phyloP scores from a whole-genome alignment of 2,113 vertebrate species.

The Pipra filicauda region DNA sequence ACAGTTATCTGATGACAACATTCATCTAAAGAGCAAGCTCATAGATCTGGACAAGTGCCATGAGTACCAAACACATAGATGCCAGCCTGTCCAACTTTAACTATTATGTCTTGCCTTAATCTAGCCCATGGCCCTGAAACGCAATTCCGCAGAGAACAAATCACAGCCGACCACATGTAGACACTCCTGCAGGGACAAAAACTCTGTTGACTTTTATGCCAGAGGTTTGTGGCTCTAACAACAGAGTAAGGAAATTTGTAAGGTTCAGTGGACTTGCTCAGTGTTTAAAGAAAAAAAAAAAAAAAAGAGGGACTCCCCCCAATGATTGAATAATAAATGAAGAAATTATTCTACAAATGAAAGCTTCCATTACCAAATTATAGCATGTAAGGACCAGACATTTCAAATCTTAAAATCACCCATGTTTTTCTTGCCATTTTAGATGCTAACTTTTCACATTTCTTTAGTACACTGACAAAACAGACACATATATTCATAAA shows the following conservation, averaged over 20 bases:
- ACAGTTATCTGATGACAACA: slow-evolving; percentile 26
- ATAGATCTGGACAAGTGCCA: slow-evolving; percentile 32
- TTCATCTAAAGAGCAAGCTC: slow-evolving; percentile 36
- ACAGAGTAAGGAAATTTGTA: background rate
- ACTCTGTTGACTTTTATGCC: background rate
- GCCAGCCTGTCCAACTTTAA: background rate
- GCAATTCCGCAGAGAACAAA: background rate
- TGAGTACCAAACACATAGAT: background rate
- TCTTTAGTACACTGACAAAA: background rate
- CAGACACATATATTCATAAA: background rate
- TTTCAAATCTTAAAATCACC: background rate
- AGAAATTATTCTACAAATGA: background rate
- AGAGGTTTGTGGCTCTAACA: background rate
- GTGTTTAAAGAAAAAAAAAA: background rate
- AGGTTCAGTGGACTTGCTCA: background rate
- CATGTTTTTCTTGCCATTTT: background rate
- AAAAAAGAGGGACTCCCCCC: background rate
- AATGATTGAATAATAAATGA: background rate
- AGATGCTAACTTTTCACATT: background rate
- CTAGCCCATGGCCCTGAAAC: background rate
- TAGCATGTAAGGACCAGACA: background rate
- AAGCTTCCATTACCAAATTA: background rate
- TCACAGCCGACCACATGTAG: background rate
- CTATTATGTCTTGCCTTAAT: background rate
- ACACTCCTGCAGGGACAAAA: background rate